Base-by-base conservation (phyloP, 2,888 invertebrate genomes). In the Brenthis ino region DNA sequence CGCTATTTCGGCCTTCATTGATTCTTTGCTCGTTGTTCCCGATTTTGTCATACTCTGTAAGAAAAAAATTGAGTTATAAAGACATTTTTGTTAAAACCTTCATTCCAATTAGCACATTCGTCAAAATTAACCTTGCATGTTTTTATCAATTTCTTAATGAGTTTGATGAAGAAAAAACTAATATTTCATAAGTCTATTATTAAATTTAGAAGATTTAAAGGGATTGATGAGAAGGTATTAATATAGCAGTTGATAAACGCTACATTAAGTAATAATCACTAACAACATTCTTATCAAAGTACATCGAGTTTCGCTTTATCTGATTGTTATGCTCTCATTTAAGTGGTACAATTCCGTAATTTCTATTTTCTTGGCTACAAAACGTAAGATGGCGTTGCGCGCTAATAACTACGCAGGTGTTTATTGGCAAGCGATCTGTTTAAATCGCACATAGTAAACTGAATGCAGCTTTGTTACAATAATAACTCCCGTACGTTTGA, bases 41-140 rank as follows among this genome's bases (percentile, higher is more conserved):
- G 87, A 80, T 71, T 89, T 91, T 0, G 87, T 89, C 78, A 91
- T 90, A 68, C 77, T 90, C 91, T 91, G 81, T 78, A 83, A 75
- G 28, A 61, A 60, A 65, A 33, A 54, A 24, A 6, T 12, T 24
- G 11, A 50, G 8, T 43, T 43, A 0, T 43, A 43, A 2, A 8
- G 11, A 43, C 11, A 11, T 8, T 43, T 43, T 43, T 11, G 11
- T 43, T 8, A 11, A 43, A 43, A 43, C 37, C 37, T 37, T n/a
- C 33, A 50, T 50, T n/a, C 8, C n/a, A 33, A 50, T 50, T 24
- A 33, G 12, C 24, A 28, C 13, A 54, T 54, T 24, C 24, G 11
- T 20, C 11, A 54, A 20, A 14, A 54, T 54, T 54, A 20, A 20
- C 14, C 24, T 20, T 20, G 24, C 16, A 54, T 6, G 37, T 43